Evolutionary conservation across 2,888 invertebrate species (phyloP).

Genomic region (Heliconius cydno): DNA sequence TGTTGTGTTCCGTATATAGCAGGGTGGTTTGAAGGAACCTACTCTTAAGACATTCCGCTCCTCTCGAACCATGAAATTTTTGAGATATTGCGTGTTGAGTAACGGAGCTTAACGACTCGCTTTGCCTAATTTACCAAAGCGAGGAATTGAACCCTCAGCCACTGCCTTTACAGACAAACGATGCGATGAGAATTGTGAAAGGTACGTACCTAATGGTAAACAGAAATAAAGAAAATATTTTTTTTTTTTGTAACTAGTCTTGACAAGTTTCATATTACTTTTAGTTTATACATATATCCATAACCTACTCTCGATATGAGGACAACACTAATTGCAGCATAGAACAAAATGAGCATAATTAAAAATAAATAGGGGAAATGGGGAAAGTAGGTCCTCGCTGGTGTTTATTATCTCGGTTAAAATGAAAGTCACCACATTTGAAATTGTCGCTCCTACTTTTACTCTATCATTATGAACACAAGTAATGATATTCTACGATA

Average conservation of each 20-base stretch:
- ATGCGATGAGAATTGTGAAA: neutral
- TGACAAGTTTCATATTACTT: too few relatives aligned
- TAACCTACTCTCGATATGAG: constrained; percentile 1
- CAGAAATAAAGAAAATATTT: too few relatives aligned
- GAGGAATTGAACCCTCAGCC: too few relatives aligned
- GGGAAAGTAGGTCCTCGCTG: constrained; percentile 30
- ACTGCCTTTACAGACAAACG: too few relatives aligned
- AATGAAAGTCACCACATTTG: constrained; percentile 21
- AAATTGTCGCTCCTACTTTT: constrained; percentile 1
- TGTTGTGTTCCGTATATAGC: neutral
- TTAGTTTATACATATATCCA: neutral
- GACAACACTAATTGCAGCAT: neutral
- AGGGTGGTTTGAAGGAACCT: neutral
- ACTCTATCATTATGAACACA: neutral
- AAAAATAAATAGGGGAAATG: constrained; percentile 21
- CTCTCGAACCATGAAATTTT: neutral
- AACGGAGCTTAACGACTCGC: neutral
- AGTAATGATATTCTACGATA: neutral
- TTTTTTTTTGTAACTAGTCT: too few relatives aligned
- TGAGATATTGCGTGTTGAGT: neutral
- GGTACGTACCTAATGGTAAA: too few relatives aligned
- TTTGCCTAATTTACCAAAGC: too few relatives aligned
- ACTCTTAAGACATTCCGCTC: neutral
- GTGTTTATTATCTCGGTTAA: constrained; percentile 19
- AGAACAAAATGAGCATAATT: constrained; percentile 23